Conservation (phyloP, 2,888 invertebrate species). For the Campopleginae sp. region DNA sequence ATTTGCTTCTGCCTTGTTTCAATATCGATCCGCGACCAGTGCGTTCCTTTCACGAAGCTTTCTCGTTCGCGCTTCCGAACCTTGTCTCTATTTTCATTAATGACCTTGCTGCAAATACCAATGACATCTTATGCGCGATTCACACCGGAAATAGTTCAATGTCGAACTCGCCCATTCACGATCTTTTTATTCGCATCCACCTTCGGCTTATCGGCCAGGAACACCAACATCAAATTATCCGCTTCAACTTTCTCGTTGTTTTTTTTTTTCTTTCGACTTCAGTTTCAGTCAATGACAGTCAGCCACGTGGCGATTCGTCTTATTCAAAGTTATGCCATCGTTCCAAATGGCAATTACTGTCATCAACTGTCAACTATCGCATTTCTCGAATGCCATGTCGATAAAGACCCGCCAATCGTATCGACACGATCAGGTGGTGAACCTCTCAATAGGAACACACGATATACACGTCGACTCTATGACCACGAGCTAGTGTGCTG, state of each 20-base stretch:
- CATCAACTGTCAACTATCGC: background rate
- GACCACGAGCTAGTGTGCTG: background rate
- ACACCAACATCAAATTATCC: background rate
- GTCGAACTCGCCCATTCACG: background rate
- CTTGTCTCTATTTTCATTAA: constrained; percentile 34
- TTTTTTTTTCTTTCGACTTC: background rate
- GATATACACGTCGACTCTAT: background rate
- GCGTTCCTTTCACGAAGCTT: constrained; percentile 17
- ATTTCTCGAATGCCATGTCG: background rate
- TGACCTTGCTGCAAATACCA: constrained; percentile 9
- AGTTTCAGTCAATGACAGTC: background rate
- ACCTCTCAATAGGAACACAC: background rate
- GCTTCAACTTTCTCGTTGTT: background rate
- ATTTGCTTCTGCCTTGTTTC: constrained; percentile 26
- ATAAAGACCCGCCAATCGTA: background rate
- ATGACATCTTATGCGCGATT: constrained; percentile 10
- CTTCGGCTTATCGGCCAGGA: background rate
- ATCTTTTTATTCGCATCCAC: background rate
- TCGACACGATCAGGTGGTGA: background rate
- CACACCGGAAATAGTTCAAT: background rate
- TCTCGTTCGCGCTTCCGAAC: constrained; percentile 15
- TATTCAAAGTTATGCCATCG: background rate
- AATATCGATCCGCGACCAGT: constrained; percentile 52
- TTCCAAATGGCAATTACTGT: background rate
- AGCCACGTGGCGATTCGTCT: background rate